Conservation (phyloP, 1,140 invertebrate genomes). For the Zaprionus nigranus region DNA sequence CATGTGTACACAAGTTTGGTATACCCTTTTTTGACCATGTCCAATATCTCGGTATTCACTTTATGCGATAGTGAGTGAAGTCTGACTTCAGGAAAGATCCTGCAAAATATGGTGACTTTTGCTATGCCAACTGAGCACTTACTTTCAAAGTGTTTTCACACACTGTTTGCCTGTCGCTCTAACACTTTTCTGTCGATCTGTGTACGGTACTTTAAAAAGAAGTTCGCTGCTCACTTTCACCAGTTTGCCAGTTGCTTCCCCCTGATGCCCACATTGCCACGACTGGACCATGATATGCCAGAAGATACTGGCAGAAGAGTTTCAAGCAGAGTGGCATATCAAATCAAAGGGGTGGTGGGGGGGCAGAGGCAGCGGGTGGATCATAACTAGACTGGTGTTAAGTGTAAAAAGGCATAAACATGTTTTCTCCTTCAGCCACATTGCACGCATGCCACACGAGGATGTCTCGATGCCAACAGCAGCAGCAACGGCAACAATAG, state of each 20-base stretch:
- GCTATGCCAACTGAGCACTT: no score
- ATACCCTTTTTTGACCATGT: no score
- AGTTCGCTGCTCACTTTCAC: slow-evolving; percentile 34
- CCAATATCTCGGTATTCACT: no score
- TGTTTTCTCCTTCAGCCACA: slow-evolving; percentile 33
- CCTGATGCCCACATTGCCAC: neutral
- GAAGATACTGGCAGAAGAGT: neutral
- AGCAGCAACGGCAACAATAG: slow-evolving; percentile 21
- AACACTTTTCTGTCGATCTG: neutral
- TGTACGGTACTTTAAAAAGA: neutral
- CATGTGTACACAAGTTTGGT: no score
- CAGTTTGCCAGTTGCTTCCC: neutral
- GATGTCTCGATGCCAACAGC: slow-evolving; percentile 37
- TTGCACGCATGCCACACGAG: slow-evolving; percentile 45
- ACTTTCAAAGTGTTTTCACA: neutral
- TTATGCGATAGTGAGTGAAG: no score
- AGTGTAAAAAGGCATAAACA: slow-evolving; percentile 44
- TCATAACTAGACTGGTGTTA: slow-evolving; percentile 19
- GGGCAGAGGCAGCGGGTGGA: neutral
- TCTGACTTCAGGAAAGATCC: no score
- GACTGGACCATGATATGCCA: slow-evolving; percentile 10
- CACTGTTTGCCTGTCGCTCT: neutral
- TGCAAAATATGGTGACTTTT: no score
- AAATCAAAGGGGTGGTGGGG: no score
- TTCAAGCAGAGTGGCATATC: neutral